Base-by-base conservation (phyloP, 2,113 vertebrate species). In the Forbesichthys papilliferus region DNA sequence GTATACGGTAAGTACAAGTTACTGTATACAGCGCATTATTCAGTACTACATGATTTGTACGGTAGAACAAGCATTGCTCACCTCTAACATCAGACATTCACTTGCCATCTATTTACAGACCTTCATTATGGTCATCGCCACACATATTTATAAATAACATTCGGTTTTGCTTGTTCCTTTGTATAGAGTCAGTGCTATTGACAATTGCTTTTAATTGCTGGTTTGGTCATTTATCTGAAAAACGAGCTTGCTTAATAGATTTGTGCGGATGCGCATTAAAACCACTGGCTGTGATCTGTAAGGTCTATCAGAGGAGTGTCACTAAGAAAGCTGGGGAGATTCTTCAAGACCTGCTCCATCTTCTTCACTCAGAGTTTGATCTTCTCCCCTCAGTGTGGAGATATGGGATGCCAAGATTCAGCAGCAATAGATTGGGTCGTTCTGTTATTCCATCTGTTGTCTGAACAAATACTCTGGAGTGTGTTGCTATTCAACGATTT, bases 51-150 rank as follows among this genome's bases (percentile, higher is more conserved):
- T 60, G 47, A 12, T 16, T 12, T 18, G 47, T 49, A 53, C 27
- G 27, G 27, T 27, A 27, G 27, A 27, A 27, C 27, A 27, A 2
- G 61, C 46, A 36, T 47, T 20, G 61, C 55, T 57, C n/a, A 9
- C 47, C 75, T 72, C 55, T 62, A n/a, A 59, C 20, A 59, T 47
- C 48, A 48, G 71, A 48, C 52, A 75, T 3, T 14, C 14, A 53
- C 12, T 14, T n/a, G 12, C 13, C 52, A 53, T 53, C 52, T n/a
- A 53, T 14, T 53, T 53, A 53, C 13, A 53, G n/a, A 20, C 0
- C 10, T 68, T 76, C 51, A 42, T 42, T 7, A 61, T 61, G 74
- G 2, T 62, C 12, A 11, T n/a, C n/a, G 52, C 52, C n/a, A 13
- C n/a, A 13, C n/a, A n/a, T 14, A 53, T 53, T 53, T 53, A 6